Evolutionary conservation across 2,888 invertebrate genomes (phyloP).

Genomic region (Scaptodrosophila latifasciaeformis): DNA sequence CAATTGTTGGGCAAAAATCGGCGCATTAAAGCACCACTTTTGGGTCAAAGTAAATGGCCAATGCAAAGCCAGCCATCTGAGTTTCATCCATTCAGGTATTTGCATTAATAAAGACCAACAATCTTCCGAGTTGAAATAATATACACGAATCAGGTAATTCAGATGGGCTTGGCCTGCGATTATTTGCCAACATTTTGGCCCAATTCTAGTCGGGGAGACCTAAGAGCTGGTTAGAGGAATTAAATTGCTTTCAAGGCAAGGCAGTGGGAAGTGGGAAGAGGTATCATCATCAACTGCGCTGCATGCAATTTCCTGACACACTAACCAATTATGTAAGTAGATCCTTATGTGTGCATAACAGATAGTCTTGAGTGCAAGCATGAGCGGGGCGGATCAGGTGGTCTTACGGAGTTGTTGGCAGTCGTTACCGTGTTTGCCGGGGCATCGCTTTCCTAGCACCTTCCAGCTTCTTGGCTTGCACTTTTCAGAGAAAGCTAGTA

Average conservation of each 20-base stretch:
- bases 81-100: slow-evolving; percentile 16
- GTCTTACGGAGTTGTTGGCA: too few species aligned
- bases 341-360: slow-evolving; percentile 57
- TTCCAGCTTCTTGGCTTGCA: too few species aligned
- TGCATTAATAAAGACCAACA: slow-evolving; percentile 42
- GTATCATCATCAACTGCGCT: slow-evolving; percentile 4
- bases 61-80: slow-evolving; percentile 18
- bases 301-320: slow-evolving; percentile 9
- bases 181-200: slow-evolving; percentile 41
- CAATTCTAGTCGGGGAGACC: background rate
- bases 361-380: too few species aligned
- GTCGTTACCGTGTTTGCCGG: too few species aligned
- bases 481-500: too few species aligned
- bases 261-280: background rate
- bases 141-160: too few species aligned
- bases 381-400: too few species aligned
- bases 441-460: too few species aligned
- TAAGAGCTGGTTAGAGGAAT: background rate
- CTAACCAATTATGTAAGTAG: slow-evolving; percentile 63
- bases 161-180: slow-evolving; percentile 32
- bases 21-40: slow-evolving; percentile 30
- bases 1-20: slow-evolving; percentile 18
- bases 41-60: slow-evolving; percentile 33
- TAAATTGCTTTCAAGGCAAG: background rate
- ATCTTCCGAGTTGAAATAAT: slow-evolving; percentile 5